Evolutionary conservation across 2,888 invertebrate genomes (phyloP).

Genomic region (Petrolisthes cinctipes): DNA sequence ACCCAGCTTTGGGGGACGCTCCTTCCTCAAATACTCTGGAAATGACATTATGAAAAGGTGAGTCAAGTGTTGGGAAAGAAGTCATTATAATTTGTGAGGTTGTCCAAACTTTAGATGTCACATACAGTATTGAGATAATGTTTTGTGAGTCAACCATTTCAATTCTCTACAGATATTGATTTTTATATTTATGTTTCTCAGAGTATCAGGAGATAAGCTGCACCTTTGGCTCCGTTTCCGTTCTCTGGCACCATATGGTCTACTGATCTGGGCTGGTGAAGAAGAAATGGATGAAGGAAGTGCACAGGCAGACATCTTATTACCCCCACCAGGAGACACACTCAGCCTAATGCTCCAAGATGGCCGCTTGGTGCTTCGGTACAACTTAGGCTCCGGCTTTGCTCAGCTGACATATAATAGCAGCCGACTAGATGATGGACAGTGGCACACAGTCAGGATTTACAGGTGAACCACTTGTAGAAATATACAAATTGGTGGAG

Average conservation of each 20-base stretch:
- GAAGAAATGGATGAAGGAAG: slow-evolving; percentile 32
- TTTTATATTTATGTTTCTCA: neutral
- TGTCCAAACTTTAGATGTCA: neutral
- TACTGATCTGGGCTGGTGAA: slow-evolving; percentile 86
- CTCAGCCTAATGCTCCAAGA: slow-evolving; percentile 59
- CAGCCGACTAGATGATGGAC: slow-evolving; percentile 87
- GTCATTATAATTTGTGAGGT: neutral
- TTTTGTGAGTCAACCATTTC: neutral
- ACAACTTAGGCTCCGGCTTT: slow-evolving; percentile 63
- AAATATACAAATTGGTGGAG: neutral
- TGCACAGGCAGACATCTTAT: slow-evolving; percentile 72
- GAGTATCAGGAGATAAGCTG: slow-evolving; percentile 85
- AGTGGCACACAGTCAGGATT: slow-evolving; percentile 77
- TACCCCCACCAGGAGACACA: slow-evolving; percentile 59
- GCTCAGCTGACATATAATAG: slow-evolving; percentile 73
- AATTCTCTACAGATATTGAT: neutral
- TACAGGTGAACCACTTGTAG: slow-evolving; percentile 36
- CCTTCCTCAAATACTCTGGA: slow-evolving; percentile 89
- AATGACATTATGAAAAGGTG: slow-evolving; percentile 87
- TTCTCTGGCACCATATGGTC: slow-evolving; percentile 78
- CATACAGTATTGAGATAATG: neutral
- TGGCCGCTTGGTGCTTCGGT: slow-evolving; percentile 55
- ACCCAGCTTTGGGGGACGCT: slow-evolving; percentile 86
- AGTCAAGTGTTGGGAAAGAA: slow-evolving; percentile 32
- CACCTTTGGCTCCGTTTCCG: slow-evolving; percentile 91